Conservation (phyloP, 2,113 vertebrate genomes). For the Phyllopteryx taeniolatus region DNA sequence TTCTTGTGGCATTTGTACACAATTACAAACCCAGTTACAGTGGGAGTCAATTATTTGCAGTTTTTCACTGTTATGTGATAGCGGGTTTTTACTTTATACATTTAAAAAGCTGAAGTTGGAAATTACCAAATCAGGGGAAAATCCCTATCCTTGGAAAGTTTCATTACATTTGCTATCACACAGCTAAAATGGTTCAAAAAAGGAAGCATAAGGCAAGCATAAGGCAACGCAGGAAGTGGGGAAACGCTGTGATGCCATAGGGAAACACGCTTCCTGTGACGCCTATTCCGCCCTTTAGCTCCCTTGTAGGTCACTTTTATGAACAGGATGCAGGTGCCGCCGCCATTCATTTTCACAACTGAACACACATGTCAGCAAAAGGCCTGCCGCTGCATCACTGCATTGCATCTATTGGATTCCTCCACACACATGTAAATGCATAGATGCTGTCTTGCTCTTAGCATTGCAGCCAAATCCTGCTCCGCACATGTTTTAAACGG, state of each 20-base stretch:
- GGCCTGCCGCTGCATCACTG: neutral
- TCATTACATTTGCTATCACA: neutral
- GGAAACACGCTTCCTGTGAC: slow-evolving; percentile 51
- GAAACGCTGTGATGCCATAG: slow-evolving; percentile 41
- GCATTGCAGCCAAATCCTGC: neutral
- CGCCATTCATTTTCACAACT: neutral
- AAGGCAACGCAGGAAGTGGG: slow-evolving; percentile 24
- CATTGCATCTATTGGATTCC: neutral
- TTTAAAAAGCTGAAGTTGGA: too few relatives aligned
- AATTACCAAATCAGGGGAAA: neutral
- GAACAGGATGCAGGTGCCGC: slow-evolving; percentile 52
- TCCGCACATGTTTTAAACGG: slow-evolving; percentile 1
- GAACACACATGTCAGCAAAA: slow-evolving; percentile 6
- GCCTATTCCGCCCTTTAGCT: neutral
- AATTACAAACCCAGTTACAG: too few relatives aligned
- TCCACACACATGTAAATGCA: neutral
- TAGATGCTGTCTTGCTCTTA: neutral
- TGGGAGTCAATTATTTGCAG: neutral
- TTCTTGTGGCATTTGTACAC: too few relatives aligned
- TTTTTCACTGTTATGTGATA: neutral
- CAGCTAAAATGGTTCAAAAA: neutral
- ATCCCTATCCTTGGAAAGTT: neutral
- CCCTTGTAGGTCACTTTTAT: slow-evolving; percentile 1
- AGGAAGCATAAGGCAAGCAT: neutral
- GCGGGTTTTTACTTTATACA: neutral